Evolutionary conservation across 2,113 vertebrate species (phyloP), one percentile per base, ranked within the genome.

Genomic region (Tringa solitaria): DNA sequence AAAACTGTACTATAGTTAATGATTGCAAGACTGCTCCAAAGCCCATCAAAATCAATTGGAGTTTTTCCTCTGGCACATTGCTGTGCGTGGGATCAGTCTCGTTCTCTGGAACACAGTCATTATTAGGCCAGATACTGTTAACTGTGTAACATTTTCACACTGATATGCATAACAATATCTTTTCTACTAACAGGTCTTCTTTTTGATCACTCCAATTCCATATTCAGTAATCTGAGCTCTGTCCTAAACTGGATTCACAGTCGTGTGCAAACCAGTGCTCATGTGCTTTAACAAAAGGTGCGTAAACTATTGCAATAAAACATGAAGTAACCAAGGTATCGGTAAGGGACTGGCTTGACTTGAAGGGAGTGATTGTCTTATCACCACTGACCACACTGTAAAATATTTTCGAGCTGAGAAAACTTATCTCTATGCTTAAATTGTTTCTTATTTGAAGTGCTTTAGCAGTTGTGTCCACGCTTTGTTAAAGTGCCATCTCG

Each of bases 261-360:
- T 97, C 63, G 73, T 19, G 35, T 97, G 95, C 97, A 97, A 97
- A 94, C 90, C 97, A 98, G 96, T 94, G 93, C 97, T 97, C 97
- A 85, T 48, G 57, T 87, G 92, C 80, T 97, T 92, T 63, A 86
- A 87, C 17, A 89, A 74, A 94, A 97, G 87, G 76, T 83, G 67
- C 33, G 28, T 70, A 60, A 73, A 84, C 74, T 88, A 95, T 91
- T 79, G 91, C 84, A 94, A 88, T 35, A 92, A 80, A 91, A 51
- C 65, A 76, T 12, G 18, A 91, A 84, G 50, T 33, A 91, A 77
- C 48, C 11, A 87, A 68, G 35, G 28, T 22, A 72, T 46, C 35
- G 45, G 65, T 33, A 75, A 67, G 37, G 59, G 48, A 72, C 56
- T 61, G 59, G 50, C 51, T 68, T 69, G 32, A 68, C 59, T 84